Base-by-base conservation (phyloP, 2,797 vertebrate genomes). In the Podarcis lilfordi region DNA sequence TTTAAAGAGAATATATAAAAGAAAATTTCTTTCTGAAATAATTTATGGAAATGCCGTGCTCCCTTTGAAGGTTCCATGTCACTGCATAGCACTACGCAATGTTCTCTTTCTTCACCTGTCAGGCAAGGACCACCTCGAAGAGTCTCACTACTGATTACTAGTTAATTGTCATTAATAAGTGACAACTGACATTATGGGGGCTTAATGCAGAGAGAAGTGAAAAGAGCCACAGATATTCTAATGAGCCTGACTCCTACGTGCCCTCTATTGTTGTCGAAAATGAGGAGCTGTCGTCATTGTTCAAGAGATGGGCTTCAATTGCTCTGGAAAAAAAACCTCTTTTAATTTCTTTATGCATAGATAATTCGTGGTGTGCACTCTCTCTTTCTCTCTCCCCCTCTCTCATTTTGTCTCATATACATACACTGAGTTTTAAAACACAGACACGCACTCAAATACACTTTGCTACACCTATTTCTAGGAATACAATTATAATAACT, bases 91-190 rank as follows among this genome's bases (percentile, higher is more conserved):
- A 96, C 96, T 95, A 94, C 87, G 95, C 96, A 94, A 92, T 96
- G 96, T 97, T 97, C 96, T 96, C 95, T 97, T 97, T 97, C 96
- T 97, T 97, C 96, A 97, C 96, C 97, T 97, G 97, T 97, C 97
- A 97, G 96, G 95, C 95, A 91, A 96, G 96, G 96, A 97, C 96
- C 97, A 97, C 97, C 96, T 97, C 97, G 96, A 97, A 97, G 97
- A 96, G 95, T 97, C 96, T 96, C 96, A 95, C 96, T 95, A 97
- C 97, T 97, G 97, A 98, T 97, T 97, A 97, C 97, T 97, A 97
- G 97, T 97, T 98, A 98, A 98, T 98, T 97, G 97, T 98, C 97
- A 97, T 97, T 97, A 98, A 97, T 98, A 98, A 98, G 97, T 97
- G 97, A 98, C 97, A 97, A 98, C 96, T 97, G 97, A 97, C 96